Percentiles rank a stretch among this genome's conserved stretches.
Conservation (phyloP, 2,797 vertebrate genomes). For the Chlorospingus flavigularis region DNA sequence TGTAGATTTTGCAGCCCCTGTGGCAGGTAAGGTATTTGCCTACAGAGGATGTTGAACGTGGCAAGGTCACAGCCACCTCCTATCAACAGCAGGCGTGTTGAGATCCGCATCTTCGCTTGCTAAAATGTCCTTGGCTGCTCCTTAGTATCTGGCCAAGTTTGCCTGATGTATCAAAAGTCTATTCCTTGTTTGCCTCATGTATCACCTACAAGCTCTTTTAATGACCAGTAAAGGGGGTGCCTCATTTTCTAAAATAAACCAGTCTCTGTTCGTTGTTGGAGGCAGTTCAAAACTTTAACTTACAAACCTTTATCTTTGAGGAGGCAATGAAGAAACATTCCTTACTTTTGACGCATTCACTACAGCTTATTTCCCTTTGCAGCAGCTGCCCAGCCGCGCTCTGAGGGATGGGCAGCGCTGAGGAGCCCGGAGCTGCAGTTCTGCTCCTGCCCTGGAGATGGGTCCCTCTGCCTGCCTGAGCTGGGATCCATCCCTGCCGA, state of each 20-base stretch:
- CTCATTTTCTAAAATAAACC: background rate
- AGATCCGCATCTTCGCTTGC: accelerated
- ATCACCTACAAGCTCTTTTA: background rate
- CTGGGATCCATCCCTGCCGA: accelerated
- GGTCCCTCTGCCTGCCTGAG: background rate
- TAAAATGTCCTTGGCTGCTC: background rate
- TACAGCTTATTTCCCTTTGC: background rate
- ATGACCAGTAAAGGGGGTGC: background rate
- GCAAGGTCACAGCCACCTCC: accelerated
- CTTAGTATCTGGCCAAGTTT: accelerated
- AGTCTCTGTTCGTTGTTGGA: background rate
- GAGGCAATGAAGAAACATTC: background rate
- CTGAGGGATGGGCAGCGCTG: accelerated
- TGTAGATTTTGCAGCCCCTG: background rate
- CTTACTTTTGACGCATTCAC: accelerated
- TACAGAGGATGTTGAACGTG: accelerated
- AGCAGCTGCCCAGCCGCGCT: accelerated
- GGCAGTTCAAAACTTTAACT: background rate
- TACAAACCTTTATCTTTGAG: too few relatives aligned
- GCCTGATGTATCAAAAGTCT: background rate
- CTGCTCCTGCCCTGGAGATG: conserved; percentile 33
- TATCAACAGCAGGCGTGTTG: accelerated
- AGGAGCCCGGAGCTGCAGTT: background rate
- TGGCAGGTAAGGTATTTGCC: background rate
- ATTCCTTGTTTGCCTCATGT: background rate